Base-by-base conservation (phyloP, 2,113 vertebrate species). In the Lagopus leucura region DNA sequence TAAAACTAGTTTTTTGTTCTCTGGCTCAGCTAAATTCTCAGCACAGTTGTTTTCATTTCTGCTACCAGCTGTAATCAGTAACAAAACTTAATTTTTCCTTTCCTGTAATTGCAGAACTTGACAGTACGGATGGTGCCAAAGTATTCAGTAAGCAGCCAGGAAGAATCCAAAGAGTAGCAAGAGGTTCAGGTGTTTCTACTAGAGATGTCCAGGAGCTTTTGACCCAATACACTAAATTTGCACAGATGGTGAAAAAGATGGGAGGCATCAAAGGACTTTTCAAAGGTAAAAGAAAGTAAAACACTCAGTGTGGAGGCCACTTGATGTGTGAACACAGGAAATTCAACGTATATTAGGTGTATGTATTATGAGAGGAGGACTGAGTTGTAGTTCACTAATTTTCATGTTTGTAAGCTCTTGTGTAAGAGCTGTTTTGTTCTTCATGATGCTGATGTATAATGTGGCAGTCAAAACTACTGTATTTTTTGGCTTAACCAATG, bases 171-270 rank as follows among this genome's bases (percentile, higher is more conserved):
- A 98, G 99, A 88, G 99, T 99, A 93, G 99, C 99, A 36, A 98
- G 99, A 88, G 99, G 99, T 25, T 98, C 99, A 2, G 99, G 99
- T 36, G 99, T 99, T 36, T 99, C 99, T 88, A 99, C 99, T 38
- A 98, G 99, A 95, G 99, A 99, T 70, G 99, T 99, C 80, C 99
- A 99, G 94, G 99, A 99, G 95, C 98, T 99, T 82, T 97, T 99
- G 71, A 99, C 99, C 4, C 99, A 99, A 94, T 99, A 99, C 97
- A 99, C 99, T 73, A 99, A 99, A 97, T 99, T 99, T 93, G 99
- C 99, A 87, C 99, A 99, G 97, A 99, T 99, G 99, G 99, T 99
- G 40, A 99, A 99, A 97, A 99, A 99, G 98, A 99, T 99, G 99
- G 99, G 99, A 42, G 99, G 99, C 79, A 99, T 99, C 96, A 99